Percentiles rank a stretch among this genome's conserved stretches.
These are phyloP conservation scores for Frieseomelitta varia DNA, from an alignment of 1,140 invertebrate species.

Conservation along the genomic window DNA sequence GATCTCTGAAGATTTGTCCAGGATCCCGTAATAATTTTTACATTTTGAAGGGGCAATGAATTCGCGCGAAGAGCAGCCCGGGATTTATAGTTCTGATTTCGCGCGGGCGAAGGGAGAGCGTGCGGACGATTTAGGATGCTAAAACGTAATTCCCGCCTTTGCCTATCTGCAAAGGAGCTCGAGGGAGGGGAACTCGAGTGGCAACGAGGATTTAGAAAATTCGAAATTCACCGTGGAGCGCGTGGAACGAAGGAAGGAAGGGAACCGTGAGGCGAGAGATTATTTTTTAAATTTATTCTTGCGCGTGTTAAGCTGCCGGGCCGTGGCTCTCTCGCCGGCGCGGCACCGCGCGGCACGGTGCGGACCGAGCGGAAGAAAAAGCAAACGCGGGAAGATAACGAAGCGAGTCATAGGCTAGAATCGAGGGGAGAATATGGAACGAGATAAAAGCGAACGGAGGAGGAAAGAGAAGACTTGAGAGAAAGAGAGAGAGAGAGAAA, in stretches of 20 bases:
- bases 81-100: neutral
- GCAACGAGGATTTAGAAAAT: constrained; percentile 22
- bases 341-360: too few relatives aligned
- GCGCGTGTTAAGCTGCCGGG: constrained; percentile 20
- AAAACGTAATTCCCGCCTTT: neutral
- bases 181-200: neutral
- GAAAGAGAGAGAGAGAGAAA: constrained; percentile 13
- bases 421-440: constrained; percentile 43
- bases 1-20: neutral
- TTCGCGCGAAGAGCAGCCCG: neutral
- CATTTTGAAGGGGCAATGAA: neutral
- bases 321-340: neutral
- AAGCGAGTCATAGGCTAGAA: constrained; percentile 49
- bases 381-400: constrained; percentile 57
- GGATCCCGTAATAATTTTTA: neutral
- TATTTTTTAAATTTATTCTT: constrained; percentile 39
- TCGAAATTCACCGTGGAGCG: neutral
- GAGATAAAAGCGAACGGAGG: constrained; percentile 40
- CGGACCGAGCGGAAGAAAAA: constrained; percentile 27
- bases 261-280: neutral
- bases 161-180: neutral
- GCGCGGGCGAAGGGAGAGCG: neutral
- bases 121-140: neutral
- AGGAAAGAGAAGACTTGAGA: constrained; percentile 46
- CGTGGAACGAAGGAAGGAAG: neutral